Conservation (phyloP, 2,888 invertebrate species). For the Parnassius smintheus region DNA sequence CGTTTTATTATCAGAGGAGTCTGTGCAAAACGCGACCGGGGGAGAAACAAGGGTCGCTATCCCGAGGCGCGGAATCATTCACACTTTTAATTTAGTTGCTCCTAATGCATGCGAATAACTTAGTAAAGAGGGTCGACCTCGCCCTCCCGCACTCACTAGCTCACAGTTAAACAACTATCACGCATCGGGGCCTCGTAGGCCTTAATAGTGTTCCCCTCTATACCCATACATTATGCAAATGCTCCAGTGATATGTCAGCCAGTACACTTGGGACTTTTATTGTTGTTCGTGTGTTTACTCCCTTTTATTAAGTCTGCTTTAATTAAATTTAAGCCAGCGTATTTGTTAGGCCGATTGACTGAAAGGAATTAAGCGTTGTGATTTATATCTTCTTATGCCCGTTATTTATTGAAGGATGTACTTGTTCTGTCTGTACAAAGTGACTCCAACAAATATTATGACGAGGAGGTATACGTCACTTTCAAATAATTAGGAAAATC, state of each 20-base stretch:
- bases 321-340: slow-evolving; percentile 77
- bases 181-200: slow-evolving; percentile 64
- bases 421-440: slow-evolving; percentile 3
- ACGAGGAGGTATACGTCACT: no score
- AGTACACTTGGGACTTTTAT: slow-evolving; percentile 78
- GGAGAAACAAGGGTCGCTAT: slow-evolving; percentile 42
- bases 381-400: slow-evolving; percentile 58
- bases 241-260: slow-evolving; percentile 77
- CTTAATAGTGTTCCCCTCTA: slow-evolving; percentile 78
- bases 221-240: slow-evolving; percentile 80
- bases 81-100: slow-evolving; percentile 80
- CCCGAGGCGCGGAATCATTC: slow-evolving; percentile 68
- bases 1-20: slow-evolving; percentile 68
- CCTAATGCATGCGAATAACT: slow-evolving; percentile 77
- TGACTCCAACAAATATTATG: no score
- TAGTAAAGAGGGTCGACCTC: slow-evolving; percentile 52
- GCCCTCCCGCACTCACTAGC: slow-evolving; percentile 53
- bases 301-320: slow-evolving; percentile 79
- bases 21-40: slow-evolving; percentile 47
- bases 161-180: slow-evolving; percentile 76
- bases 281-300: slow-evolving; percentile 76
- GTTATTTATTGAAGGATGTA: slow-evolving; percentile 17
- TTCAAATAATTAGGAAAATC: no score
- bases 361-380: slow-evolving; percentile 68
- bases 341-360: slow-evolving; percentile 76